Percentiles rank a stretch among this genome's conserved stretches.
These are phyloP conservation scores for Rhaphigaster nebulosa DNA, from an alignment of 2,888 invertebrate species.

Conservation along the genomic window DNA sequence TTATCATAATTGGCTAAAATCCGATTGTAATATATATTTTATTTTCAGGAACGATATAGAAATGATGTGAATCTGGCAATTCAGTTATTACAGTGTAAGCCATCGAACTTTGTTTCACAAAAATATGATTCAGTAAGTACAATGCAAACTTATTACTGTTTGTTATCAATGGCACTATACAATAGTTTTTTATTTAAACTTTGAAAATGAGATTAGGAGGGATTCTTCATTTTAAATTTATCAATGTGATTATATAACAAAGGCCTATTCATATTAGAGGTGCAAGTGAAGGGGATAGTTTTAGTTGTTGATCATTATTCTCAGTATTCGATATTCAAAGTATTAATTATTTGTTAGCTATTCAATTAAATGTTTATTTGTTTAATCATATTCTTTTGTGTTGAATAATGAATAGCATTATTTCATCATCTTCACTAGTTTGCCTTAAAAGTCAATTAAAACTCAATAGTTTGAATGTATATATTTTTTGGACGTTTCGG, in stretches of 20 bases:
- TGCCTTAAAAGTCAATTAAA: too few species aligned
- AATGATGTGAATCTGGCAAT: slow-evolving; percentile 94
- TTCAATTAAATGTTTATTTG: too few species aligned
- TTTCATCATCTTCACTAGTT: too few species aligned
- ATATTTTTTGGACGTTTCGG: too few species aligned
- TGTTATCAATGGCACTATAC: neutral
- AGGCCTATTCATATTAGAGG: neutral
- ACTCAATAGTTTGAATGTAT: too few species aligned
- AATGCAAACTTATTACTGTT: neutral
- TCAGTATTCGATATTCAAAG: neutral
- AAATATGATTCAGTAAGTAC: slow-evolving; percentile 87
- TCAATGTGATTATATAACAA: neutral
- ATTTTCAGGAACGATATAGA: slow-evolving; percentile 89
- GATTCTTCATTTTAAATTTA: neutral
- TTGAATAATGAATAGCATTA: too few species aligned
- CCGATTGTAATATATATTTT: neutral
- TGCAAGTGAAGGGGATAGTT: too few species aligned
- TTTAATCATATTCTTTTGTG: too few species aligned
- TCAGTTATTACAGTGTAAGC: slow-evolving; percentile 94
- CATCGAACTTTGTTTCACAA: slow-evolving; percentile 93
- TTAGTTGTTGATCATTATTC: too few species aligned
- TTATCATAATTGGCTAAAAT: too few species aligned
- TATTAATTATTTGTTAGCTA: too few species aligned
- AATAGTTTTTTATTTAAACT: neutral
- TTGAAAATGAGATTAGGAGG: neutral